Conservation (phyloP, 2,113 vertebrate genomes). For the Anguilla rostrata region DNA sequence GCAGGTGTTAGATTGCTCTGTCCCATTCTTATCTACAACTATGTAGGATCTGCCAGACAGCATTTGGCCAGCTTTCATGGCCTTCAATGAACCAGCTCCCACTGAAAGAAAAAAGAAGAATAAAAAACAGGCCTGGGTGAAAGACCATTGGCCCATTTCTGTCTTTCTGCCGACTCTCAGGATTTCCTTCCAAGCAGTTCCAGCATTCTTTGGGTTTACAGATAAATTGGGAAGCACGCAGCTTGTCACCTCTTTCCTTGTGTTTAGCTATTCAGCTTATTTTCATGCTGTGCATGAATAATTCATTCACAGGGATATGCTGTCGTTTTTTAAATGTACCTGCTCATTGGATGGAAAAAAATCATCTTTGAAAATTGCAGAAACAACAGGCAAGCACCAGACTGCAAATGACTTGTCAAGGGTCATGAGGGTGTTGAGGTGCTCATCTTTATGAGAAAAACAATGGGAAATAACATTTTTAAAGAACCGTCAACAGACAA, state of each 20-base stretch:
- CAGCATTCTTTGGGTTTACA: not conserved
- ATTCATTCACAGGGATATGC: not conserved
- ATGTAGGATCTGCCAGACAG: constrained; percentile 44
- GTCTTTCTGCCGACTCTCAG: not conserved
- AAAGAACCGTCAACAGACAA: not conserved
- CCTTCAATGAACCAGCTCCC: constrained; percentile 51
- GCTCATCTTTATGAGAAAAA: not conserved
- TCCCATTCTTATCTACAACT: constrained; percentile 59
- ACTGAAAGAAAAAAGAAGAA: constrained; percentile 37
- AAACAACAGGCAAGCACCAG: not conserved
- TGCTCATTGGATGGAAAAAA: not conserved
- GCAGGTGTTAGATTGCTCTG: constrained; percentile 66
- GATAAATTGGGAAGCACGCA: not conserved
- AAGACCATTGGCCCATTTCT: constrained; percentile 7
- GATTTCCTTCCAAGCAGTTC: constrained; percentile 14
- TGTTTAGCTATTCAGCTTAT: not conserved
- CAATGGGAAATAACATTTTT: not conserved
- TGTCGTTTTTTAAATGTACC: not conserved
- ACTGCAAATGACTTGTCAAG: not conserved
- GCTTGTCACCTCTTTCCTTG: not conserved
- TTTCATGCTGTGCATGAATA: not conserved
- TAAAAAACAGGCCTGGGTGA: constrained; percentile 17
- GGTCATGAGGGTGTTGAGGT: not conserved
- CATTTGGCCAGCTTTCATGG: constrained; percentile 50
- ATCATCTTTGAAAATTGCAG: not conserved